Conservation (phyloP, 2,113 vertebrate genomes). For the Euleptes europaea region DNA sequence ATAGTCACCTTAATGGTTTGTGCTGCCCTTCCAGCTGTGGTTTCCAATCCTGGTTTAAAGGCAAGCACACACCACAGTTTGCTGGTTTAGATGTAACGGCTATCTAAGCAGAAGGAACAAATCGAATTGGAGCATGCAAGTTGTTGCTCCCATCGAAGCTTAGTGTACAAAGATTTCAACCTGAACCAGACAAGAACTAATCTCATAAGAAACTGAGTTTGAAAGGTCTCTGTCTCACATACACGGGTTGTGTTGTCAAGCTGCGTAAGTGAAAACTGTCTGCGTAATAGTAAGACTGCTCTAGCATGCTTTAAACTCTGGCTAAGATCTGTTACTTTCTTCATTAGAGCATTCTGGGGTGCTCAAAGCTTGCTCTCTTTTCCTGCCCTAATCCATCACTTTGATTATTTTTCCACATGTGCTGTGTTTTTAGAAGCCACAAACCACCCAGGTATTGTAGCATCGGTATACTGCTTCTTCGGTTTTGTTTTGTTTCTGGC, state of each 20-base stretch:
- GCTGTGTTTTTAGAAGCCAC: conserved; percentile 88
- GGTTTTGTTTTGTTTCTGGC: conserved; percentile 1
- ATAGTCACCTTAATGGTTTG: too few species aligned
- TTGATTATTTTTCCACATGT: conserved; percentile 80
- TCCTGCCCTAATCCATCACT: conserved; percentile 77
- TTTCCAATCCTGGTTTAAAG: too few species aligned
- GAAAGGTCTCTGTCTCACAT: background rate
- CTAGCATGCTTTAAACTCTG: conserved; percentile 36
- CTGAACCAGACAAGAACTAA: background rate
- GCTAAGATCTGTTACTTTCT: conserved; percentile 51
- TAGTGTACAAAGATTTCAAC: background rate
- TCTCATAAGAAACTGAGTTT: background rate
- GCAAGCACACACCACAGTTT: too few species aligned
- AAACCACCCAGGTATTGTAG: conserved; percentile 89
- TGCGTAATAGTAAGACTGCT: conserved; percentile 20
- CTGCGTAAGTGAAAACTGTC: background rate
- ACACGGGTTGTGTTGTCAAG: conserved; percentile 9
- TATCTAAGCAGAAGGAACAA: too few species aligned
- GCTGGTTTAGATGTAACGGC: too few species aligned
- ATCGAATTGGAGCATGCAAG: too few species aligned
- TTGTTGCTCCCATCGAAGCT: background rate
- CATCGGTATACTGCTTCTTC: conserved; percentile 69
- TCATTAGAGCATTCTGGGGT: conserved; percentile 65
- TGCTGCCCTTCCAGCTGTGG: too few species aligned
- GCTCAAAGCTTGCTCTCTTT: conserved; percentile 63